Percentiles rank a stretch among this genome's conserved stretches.
These are phyloP conservation scores for Meteorus colon DNA, from an alignment of 2,888 invertebrate genomes.

Conservation along the genomic window DNA sequence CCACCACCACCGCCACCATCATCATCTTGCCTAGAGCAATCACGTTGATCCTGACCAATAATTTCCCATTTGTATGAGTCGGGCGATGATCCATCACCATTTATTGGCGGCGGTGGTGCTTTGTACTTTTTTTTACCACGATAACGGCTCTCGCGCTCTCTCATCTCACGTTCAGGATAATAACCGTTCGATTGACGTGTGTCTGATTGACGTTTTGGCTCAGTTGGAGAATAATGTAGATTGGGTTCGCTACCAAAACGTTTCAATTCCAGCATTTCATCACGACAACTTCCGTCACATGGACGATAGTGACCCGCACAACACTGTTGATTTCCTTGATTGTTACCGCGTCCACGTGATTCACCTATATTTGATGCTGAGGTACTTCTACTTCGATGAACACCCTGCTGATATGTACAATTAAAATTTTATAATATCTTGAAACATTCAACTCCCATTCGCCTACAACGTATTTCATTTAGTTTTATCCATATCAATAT, in stretches of 20 bases:
- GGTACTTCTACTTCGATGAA: constrained; percentile 61
- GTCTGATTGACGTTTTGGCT: constrained; percentile 49
- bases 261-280: constrained; percentile 73
- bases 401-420: constrained; percentile 55
- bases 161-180: constrained; percentile 72
- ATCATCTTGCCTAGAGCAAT: constrained; percentile 60
- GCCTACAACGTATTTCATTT: background rate
- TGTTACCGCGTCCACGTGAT: constrained; percentile 53
- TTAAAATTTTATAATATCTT: background rate
- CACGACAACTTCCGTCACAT: constrained; percentile 63
- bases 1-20: constrained; percentile 57
- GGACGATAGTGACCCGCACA: constrained; percentile 53
- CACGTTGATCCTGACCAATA: constrained; percentile 74
- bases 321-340: constrained; percentile 52
- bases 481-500: background rate
- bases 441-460: background rate
- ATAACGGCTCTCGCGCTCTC: constrained; percentile 72
- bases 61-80: constrained; percentile 76
- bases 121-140: constrained; percentile 85
- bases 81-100: constrained; percentile 75
- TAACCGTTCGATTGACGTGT: constrained; percentile 55
- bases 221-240: constrained; percentile 71
- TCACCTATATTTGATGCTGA: constrained; percentile 61
- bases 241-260: constrained; percentile 86
- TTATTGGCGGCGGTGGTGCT: constrained; percentile 81